Conservation (phyloP, 2,888 invertebrate genomes). For the Aphrophora alni region DNA sequence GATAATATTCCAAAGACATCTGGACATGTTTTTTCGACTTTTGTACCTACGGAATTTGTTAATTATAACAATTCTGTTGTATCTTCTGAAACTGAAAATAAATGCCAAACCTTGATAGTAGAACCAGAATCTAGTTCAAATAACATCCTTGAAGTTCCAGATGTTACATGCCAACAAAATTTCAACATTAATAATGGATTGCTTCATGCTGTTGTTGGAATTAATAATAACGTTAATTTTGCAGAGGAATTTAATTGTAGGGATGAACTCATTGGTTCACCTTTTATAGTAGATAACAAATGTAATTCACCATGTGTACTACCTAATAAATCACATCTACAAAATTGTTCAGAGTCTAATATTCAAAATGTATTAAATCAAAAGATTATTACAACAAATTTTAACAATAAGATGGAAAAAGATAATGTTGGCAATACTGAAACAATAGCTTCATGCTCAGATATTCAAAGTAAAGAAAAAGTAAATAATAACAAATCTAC, state of each 20-base stretch:
- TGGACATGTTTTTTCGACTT: no score
- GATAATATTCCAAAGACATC: no score
- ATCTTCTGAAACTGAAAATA: no score
- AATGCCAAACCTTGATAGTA: not conserved
- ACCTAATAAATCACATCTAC: not conserved
- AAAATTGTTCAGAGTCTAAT: not conserved
- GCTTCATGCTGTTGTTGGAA: not conserved
- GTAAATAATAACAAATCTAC: no score
- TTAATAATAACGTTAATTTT: not conserved
- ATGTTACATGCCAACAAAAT: not conserved
- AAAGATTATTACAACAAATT: not conserved
- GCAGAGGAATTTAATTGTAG: not conserved
- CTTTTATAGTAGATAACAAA: not conserved
- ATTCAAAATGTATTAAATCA: not conserved
- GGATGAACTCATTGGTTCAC: not conserved
- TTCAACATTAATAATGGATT: not conserved
- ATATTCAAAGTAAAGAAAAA: no score
- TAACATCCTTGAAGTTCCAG: not conserved
- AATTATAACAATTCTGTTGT: not conserved
- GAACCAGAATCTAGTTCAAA: not conserved
- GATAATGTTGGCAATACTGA: not conserved
- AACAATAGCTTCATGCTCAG: not conserved
- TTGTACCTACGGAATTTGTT: not conserved
- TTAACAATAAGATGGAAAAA: not conserved
- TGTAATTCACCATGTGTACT: not conserved